Base-by-base conservation (phyloP, 2,888 invertebrate species). In the Tineola bisselliella region DNA sequence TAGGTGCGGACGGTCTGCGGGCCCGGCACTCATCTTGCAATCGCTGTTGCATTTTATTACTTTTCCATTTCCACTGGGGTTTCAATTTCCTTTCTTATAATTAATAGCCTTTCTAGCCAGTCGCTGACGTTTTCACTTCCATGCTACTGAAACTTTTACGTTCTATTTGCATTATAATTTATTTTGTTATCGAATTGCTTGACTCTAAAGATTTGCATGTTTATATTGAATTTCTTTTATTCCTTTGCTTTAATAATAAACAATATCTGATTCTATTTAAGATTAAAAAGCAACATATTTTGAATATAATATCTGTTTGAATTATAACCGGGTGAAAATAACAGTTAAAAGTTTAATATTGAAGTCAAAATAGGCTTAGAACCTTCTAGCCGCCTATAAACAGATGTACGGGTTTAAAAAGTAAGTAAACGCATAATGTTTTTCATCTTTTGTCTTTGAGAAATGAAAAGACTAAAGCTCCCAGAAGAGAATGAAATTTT, bases 21-120 rank as follows among this genome's bases (percentile, higher is more conserved):
- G 66, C 38, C 64, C 66, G 62, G 70, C 72, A 79, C 80, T 84
- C 82, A 79, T 83, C 84, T 77, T 74, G 78, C 79, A 81, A 82
- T 82, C 79, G 79, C 78, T 83, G 81, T 83, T 81, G 84, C 84
- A 84, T 87, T 86, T 86, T 86, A 86, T 86, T 87, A 84, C 86
- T 86, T 84, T 86, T 84, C 82, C 80, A 87, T 87, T 84, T 84
- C 86, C 87, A 78, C 75, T 79, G 83, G 79, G 84, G 80, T 83
- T 86, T 84, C 84, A 81, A 86, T 87, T 84, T 86, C 86, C 84
- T 79, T 79, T 79, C 79, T 79, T 76, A 83, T 86, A 86, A 87
- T 86, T 86, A 84, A 84, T 84, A 83, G 83, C 79, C 76, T 82
- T 79, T 80, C 81, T 76, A 72, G 77, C 74, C 75, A 73, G 13